Percentiles rank a stretch among this genome's conserved stretches.
These are phyloP conservation scores for Heliopora coerulea DNA, from an alignment of 92 coral and sea anemone genomes.

Conservation along the genomic window DNA sequence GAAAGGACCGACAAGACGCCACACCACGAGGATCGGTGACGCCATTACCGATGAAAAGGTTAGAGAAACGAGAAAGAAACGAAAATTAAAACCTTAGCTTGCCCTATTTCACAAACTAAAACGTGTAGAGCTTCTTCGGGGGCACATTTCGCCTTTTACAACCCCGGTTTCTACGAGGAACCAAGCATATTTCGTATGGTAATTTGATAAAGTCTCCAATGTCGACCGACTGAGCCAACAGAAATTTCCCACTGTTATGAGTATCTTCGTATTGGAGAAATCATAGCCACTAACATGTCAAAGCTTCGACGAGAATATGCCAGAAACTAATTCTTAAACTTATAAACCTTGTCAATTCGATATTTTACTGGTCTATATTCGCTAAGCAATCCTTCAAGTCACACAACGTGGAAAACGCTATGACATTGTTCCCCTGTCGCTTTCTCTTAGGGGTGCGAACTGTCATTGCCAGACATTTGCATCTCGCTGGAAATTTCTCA, in stretches of 20 bases:
- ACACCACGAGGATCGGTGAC: neutral
- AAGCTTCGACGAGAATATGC: neutral
- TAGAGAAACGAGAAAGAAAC: neutral
- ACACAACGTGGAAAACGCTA: conserved; percentile 16
- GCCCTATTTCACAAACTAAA: conserved; percentile 1
- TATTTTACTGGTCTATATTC: neutral
- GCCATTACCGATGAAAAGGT: neutral
- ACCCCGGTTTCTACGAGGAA: conserved; percentile 3
- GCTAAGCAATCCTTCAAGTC: neutral
- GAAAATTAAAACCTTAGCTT: neutral
- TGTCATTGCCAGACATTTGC: conserved; percentile 30
- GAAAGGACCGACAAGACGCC: neutral
- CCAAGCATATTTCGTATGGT: neutral
- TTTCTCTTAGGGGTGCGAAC: conserved; percentile 21
- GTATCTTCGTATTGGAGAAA: neutral
- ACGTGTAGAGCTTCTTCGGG: neutral
- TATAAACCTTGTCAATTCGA: neutral
- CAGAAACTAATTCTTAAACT: neutral
- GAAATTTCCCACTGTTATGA: neutral
- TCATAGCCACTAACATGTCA: neutral
- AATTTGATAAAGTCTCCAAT: conserved; percentile 22
- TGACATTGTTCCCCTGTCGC: conserved; percentile 32
- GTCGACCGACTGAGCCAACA: neutral
- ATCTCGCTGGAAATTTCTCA: neutral
- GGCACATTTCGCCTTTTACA: neutral